phyloP scores from a whole-genome alignment of 2,797 vertebrate species.

The Epinephelus awoara region DNA sequence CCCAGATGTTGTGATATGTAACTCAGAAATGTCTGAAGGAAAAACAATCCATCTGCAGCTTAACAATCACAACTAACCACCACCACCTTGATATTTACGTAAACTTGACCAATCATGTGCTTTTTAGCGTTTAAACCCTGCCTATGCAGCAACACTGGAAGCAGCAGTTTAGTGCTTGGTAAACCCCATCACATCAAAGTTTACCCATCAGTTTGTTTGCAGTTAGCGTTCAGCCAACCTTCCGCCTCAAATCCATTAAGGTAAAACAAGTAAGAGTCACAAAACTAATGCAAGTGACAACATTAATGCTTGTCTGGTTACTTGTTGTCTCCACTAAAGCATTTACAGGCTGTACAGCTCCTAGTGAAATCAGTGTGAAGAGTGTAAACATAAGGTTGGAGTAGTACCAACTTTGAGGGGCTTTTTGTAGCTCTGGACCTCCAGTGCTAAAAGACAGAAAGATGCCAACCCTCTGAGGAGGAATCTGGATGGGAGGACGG shows the following conservation, averaged over 20 bases:
- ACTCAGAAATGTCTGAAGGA: neutral
- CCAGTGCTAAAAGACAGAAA: neutral
- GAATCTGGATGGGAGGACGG: neutral
- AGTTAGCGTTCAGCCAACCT: conserved; percentile 9
- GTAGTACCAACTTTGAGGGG: neutral
- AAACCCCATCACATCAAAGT: conserved; percentile 11
- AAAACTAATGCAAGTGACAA: neutral
- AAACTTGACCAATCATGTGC: conserved; percentile 37
- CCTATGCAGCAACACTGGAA: neutral
- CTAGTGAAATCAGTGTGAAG: conserved; percentile 22
- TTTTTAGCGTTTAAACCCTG: conserved; percentile 27
- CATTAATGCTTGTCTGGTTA: neutral
- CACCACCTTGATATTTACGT: neutral
- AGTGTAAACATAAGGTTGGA: conserved; percentile 37
- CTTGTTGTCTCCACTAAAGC: neutral
- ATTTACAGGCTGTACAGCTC: conserved; percentile 5
- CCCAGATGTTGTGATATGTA: conserved; percentile 6
- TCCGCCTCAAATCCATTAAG: neutral
- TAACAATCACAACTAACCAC: neutral
- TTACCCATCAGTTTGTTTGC: conserved; percentile 11
- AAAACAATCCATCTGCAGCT: conserved; percentile 41
- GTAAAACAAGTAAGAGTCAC: neutral
- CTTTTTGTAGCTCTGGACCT: conserved; percentile 1
- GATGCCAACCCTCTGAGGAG: conserved; percentile 14
- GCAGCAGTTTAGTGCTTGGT: conserved; percentile 34